Evolutionary conservation across 2,113 vertebrate genomes (phyloP), one percentile per base, ranked within the genome.

Genomic region (Pampusana beccarii): DNA sequence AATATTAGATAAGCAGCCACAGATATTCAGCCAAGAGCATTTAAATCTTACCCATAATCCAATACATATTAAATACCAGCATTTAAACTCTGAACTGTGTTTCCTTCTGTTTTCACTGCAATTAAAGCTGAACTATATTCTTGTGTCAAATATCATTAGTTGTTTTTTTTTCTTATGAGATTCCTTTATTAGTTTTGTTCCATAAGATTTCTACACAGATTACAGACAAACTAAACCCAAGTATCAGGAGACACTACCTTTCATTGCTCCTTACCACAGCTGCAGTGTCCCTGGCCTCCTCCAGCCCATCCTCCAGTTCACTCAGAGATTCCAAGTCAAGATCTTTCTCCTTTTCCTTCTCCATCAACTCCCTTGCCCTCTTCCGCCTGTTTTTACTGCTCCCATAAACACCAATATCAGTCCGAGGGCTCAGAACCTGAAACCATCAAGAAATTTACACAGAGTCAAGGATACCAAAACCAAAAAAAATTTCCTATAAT

Each of bases 401-500:
- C 25, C 99, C 99, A 17, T 99, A 99, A 61, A 99, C 96, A 4
- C 99, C 99, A n/a, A 99, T 99, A 90, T 99, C 99, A 36, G 97
- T 98, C 2, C 99, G 98, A 5, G 99, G 99, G 94, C 99, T 99
- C 40, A 99, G 97, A n/a, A 99, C 99, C 99, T 99, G 89, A 4
- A 94, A 97, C 0, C 58, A 82, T 14, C 80, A 95, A 67, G 26
- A 64, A 53, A 75, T 9, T 31, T 15, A 20, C 1, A 62, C 65
- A 81, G 86, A 88, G 19, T 23, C 56, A 78, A 61, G 42, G 48
- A 36, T 23, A 44, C 16, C 69, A 40, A 74, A 26, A 53, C 72
- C 9, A 74, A 29, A 67, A 40, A 46, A 16, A 51, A 40, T 9
- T 40, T 80, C 34, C 23, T 31, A 23, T 7, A 46, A n/a, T 1